These are phyloP conservation scores for Hylaeus anthracinus DNA, from an alignment of 1,140 invertebrate genomes.

Conservation along the genomic window DNA sequence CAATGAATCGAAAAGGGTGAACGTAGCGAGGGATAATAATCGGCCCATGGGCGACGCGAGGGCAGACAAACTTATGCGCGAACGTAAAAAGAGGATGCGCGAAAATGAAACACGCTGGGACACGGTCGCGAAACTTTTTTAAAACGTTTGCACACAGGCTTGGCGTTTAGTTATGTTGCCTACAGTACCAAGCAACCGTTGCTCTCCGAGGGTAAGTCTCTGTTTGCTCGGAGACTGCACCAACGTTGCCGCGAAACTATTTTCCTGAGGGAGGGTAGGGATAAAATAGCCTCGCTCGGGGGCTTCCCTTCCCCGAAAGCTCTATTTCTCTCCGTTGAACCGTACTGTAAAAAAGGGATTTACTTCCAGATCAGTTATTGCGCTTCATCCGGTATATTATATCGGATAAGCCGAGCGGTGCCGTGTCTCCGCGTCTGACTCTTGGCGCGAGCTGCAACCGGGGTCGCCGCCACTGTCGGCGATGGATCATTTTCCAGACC, in stretches of 20 bases:
- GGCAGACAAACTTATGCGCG: too few species aligned
- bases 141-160: not conserved
- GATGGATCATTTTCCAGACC: too few species aligned
- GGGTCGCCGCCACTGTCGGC: too few species aligned
- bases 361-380: conserved; percentile 48
- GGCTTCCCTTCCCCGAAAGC: conserved; percentile 8
- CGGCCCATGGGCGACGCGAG: too few species aligned
- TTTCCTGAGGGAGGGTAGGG: not conserved
- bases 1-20: too few species aligned
- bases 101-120: too few species aligned
- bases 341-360: conserved; percentile 45
- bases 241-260: conserved; percentile 28
- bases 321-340: conserved; percentile 37
- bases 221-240: conserved; percentile 22
- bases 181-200: conserved; percentile 3
- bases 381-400: conserved; percentile 47
- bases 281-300: not conserved
- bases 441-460: conserved; percentile 35
- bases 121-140: too few species aligned
- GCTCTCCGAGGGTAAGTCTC: conserved; percentile 34
- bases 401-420: conserved; percentile 45
- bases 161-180: not conserved
- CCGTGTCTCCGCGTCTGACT: conserved; percentile 50
- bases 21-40: too few species aligned
- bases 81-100: too few species aligned